A percentile compares a stretch with the other conserved stretches of the same genome.
phyloP scores from a whole-genome alignment of 2,888 invertebrate genomes.

The Drosophila mulleri region DNA sequence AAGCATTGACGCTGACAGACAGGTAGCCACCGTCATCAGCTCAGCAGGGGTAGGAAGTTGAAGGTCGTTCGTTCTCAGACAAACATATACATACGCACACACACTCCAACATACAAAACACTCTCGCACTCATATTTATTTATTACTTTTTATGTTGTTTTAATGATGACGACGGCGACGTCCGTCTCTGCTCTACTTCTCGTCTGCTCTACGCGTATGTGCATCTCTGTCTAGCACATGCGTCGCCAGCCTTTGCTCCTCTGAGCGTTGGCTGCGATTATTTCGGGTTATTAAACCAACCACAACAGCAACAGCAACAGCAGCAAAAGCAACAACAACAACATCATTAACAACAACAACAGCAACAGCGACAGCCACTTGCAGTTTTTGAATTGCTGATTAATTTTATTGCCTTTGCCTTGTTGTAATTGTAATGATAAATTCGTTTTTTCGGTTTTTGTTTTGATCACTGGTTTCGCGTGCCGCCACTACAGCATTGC shows the following conservation, averaged over 20 bases:
- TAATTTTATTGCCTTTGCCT: slow-evolving; percentile 78
- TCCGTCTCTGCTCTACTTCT: slow-evolving; percentile 71
- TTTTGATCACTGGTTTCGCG: slow-evolving; percentile 77
- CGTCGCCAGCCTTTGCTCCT: slow-evolving; percentile 27
- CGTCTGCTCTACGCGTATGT: slow-evolving; percentile 51
- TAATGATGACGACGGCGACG: slow-evolving; percentile 70
- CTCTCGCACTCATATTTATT: slow-evolving; percentile 71
- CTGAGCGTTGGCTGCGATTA: slow-evolving; percentile 63
- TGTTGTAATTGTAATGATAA: slow-evolving; percentile 79
- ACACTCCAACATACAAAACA: slow-evolving; percentile 37
- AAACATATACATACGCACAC: slow-evolving; percentile 26
- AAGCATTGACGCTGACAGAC: slow-evolving; percentile 62
- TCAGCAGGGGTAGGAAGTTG: slow-evolving; percentile 75
- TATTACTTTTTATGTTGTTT: slow-evolving; percentile 79
- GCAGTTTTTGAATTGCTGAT: slow-evolving; percentile 82
- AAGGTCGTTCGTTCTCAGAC: slow-evolving; percentile 72
- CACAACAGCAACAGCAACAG: slow-evolving; percentile 42
- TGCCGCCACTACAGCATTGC: slow-evolving; percentile 34
- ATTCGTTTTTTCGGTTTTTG: slow-evolving; percentile 80
- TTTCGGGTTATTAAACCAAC: slow-evolving; percentile 80
- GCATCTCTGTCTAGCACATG: slow-evolving; percentile 67
- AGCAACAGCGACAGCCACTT: slow-evolving; percentile 65
- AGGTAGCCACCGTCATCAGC: slow-evolving; percentile 50
- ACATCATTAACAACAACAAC: slow-evolving; percentile 22
- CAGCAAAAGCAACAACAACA: slow-evolving; percentile 54